These are phyloP conservation scores for Indicator maculatus DNA, from an alignment of 2,113 vertebrate genomes.

Conservation along the genomic window DNA sequence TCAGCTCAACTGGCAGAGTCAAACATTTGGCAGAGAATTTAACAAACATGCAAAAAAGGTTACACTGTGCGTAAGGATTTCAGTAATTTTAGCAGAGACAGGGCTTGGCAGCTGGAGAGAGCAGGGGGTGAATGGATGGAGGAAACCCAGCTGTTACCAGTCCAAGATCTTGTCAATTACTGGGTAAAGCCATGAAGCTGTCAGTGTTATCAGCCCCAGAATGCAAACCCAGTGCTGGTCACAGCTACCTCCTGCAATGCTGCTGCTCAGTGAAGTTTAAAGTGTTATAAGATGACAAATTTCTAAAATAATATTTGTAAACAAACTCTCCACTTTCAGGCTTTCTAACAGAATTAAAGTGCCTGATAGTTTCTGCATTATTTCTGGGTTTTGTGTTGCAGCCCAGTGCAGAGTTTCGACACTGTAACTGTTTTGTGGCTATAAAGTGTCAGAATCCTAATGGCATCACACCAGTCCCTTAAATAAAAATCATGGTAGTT, in stretches of 20 bases:
- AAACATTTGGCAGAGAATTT: slow-evolving; percentile 27
- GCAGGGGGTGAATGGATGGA: slow-evolving; percentile 53
- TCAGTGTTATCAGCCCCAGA: neutral
- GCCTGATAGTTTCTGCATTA: too few relatives aligned
- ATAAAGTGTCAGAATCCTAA: too few relatives aligned
- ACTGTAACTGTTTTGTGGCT: rapidly evolving
- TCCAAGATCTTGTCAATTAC: neutral
- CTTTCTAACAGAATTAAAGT: neutral
- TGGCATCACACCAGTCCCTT: neutral
- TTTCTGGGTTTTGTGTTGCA: too few relatives aligned
- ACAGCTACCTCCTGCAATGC: rapidly evolving
- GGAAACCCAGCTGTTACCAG: slow-evolving; percentile 47
- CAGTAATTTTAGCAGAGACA: slow-evolving; percentile 6
- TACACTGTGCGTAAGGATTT: neutral
- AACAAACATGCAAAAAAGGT: slow-evolving; percentile 18
- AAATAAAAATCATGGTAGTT: neutral
- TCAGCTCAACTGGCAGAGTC: slow-evolving; percentile 38
- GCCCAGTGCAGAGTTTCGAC: rapidly evolving
- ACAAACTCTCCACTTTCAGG: neutral
- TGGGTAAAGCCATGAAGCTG: neutral
- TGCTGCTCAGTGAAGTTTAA: neutral
- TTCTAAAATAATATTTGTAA: neutral
- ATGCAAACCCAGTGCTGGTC: neutral
- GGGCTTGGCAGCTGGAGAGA: slow-evolving; percentile 34
- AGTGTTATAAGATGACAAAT: neutral